phyloP scores from a whole-genome alignment of 2,797 vertebrate species.

The Gymnoscopelus microlampas region DNA sequence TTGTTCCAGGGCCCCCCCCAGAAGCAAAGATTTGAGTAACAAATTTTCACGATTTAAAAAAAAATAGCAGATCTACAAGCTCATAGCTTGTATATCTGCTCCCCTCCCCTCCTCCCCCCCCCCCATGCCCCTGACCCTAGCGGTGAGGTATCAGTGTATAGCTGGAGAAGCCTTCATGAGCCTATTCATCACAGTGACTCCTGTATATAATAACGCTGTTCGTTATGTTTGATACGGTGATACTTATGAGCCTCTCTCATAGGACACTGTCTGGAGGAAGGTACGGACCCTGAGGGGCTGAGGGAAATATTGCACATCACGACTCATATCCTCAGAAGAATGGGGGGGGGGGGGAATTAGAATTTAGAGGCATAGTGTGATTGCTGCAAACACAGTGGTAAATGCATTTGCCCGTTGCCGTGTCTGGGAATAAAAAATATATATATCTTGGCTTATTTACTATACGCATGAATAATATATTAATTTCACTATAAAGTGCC shows the following conservation, averaged over 20 bases:
- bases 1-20: too few relatives aligned
- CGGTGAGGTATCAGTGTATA: conserved; percentile 58
- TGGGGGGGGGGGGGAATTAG: neutral
- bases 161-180: conserved; percentile 79
- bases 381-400: neutral
- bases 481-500: conserved; percentile 6
- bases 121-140: conserved; percentile 9
- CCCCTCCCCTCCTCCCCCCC: conserved; percentile 6
- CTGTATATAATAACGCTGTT: conserved; percentile 55
- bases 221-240: conserved; percentile 34
- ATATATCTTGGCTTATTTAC: neutral
- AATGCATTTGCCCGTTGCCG: neutral
- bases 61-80: too few relatives aligned
- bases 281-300: neutral
- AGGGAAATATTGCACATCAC: conserved; percentile 3
- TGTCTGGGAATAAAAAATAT: neutral
- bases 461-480: neutral
- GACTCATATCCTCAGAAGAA: neutral
- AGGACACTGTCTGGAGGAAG: conserved; percentile 1
- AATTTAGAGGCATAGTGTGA: neutral
- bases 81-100: too few relatives aligned
- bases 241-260: conserved; percentile 7
- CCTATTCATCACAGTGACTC: conserved; percentile 76
- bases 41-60: too few relatives aligned
- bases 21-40: too few relatives aligned